Evolutionary conservation across 2,113 vertebrate species (phyloP).

Genomic region (Dryoscopus gambensis): DNA sequence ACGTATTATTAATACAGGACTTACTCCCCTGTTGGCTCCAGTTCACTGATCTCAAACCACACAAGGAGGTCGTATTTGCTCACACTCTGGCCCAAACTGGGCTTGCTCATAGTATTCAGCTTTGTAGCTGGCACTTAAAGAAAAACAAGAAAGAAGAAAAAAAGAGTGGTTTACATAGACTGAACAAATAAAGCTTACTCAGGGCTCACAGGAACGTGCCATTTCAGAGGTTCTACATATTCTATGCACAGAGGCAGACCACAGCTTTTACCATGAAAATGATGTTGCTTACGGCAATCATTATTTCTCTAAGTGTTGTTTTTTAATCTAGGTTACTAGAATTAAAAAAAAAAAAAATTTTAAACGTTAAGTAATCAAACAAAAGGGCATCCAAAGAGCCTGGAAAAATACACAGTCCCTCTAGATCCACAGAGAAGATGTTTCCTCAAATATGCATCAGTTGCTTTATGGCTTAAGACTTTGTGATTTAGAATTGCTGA

Average conservation of each 20-base stretch:
- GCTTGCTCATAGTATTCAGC: constrained; percentile 93
- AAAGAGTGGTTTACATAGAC: neutral
- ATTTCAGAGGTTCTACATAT: neutral
- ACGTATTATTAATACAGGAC: constrained; percentile 35
- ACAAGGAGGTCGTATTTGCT: constrained; percentile 97
- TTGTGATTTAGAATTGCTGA: neutral
- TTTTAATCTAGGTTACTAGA: neutral
- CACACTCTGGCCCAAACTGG: constrained; percentile 92
- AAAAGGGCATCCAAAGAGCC: neutral
- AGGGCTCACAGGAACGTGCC: neutral
- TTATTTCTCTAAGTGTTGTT: neutral
- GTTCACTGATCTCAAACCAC: constrained; percentile 98
- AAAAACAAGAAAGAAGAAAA: neutral
- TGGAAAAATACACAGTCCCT: neutral
- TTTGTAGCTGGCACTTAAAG: constrained; percentile 92
- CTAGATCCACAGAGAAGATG: neutral
- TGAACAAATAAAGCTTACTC: neutral
- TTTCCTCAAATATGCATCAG: neutral
- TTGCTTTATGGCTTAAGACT: neutral
- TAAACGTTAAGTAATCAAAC: neutral
- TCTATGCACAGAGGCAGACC: neutral
- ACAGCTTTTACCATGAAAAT: neutral
- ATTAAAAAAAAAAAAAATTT: neutral
- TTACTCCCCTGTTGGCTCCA: constrained; percentile 99
- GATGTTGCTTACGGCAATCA: neutral